These are phyloP conservation scores for Eudemis profundana DNA, from an alignment of 2,888 invertebrate genomes.

Conservation along the genomic window DNA sequence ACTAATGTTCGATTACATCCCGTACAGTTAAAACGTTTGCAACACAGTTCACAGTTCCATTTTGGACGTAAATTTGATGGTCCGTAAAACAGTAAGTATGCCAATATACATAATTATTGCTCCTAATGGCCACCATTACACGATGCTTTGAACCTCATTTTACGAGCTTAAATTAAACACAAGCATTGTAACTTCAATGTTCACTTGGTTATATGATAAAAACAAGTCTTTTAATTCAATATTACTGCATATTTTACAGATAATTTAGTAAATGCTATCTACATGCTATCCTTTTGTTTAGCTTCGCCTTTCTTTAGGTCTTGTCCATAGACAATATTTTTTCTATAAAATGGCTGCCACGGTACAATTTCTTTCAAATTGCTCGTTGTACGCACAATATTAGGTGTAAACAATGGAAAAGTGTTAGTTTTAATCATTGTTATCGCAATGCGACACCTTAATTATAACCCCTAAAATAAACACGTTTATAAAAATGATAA, in stretches of 20 bases:
- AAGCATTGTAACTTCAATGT: constrained; percentile 56
- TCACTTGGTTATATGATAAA: constrained; percentile 61
- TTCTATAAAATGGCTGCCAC: constrained; percentile 83
- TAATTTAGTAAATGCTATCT: constrained; percentile 78
- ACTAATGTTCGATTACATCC: constrained; percentile 69
- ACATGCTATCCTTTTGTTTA: constrained; percentile 85
- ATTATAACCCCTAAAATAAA: too few species aligned
- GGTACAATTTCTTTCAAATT: constrained; percentile 62
- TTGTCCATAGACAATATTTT: constrained; percentile 72
- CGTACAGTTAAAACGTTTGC: constrained; percentile 59
- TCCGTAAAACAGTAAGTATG: constrained; percentile 79
- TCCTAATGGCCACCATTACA: constrained; percentile 85
- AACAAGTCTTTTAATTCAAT: constrained; percentile 60
- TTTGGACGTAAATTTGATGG: constrained; percentile 70
- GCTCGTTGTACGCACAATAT: constrained; percentile 54
- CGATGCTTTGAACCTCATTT: constrained; percentile 81
- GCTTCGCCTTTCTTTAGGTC: constrained; percentile 84
- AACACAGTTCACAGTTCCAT: constrained; percentile 55
- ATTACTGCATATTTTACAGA: constrained; percentile 65
- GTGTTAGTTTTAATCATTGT: background rate
- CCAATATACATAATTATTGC: constrained; percentile 85
- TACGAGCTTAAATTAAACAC: constrained; percentile 63
- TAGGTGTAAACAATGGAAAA: constrained; percentile 12
- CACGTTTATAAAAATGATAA: too few species aligned
- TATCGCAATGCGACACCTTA: background rate